Evolutionary conservation across 2,888 invertebrate genomes (phyloP), one percentile per base, ranked within the genome.

Genomic region (Arrhopalites spinosus): DNA sequence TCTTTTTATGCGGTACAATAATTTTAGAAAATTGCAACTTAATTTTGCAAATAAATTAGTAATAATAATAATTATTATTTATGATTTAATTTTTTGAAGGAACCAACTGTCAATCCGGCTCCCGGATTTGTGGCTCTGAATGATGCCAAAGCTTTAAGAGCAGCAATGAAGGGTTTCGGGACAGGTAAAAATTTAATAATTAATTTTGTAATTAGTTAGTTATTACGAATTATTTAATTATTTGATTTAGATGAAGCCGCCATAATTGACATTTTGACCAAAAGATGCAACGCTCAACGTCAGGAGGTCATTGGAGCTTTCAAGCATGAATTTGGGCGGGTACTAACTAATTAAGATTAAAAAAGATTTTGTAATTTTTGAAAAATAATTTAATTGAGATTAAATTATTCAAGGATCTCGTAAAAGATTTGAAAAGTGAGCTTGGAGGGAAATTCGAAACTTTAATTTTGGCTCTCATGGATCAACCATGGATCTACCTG

Each of bases 401-500:
- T 61, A 3, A 75, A 61, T 70, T 76, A 69, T 80, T 82, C 0
- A 83, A 90, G 90, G 89, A 91, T 83, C 84, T 91, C 61, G 88
- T 91, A 59, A 89, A 90, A 30, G 92, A 92, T 85, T 85, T 92
- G 17, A 91, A 91, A 83, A 89, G 90, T 68, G 93, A 93, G 84
- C 86, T 93, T 50, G 91, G 92, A 56, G 93, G 93, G 8, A 88
- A 90, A 84, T 93, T 93, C 85, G 92, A 92, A 84, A 90, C 91
- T 83, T 89, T 91, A 45, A 90, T 92, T 78, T 86, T 92, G 61
- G 92, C 90, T 0, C 87, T 93, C 70, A 90, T 92, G 89, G 86
- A 87, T 83, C 90, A 90, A 0, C 89, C 90, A 78, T 79, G 81
- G 53, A 85, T 86, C 56, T 87, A 84, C 82, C 85, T 87, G 80